Percentiles rank a stretch among this genome's conserved stretches.
phyloP scores from a whole-genome alignment of 2,797 vertebrate species.

The Acipenser transmontanus region DNA sequence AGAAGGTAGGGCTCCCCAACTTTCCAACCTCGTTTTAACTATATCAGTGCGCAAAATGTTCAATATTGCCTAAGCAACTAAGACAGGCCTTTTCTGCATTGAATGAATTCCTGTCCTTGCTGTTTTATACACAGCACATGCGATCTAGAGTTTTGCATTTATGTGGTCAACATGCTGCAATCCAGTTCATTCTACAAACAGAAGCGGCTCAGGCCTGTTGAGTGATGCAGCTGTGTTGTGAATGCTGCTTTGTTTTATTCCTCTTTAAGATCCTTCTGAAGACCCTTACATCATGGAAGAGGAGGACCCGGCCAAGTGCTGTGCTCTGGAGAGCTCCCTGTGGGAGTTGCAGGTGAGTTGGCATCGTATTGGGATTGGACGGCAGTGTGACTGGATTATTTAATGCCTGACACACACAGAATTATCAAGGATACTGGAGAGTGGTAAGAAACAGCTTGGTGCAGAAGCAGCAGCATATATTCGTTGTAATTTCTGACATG shows the following conservation, averaged over 20 bases:
- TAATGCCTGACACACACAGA: neutral
- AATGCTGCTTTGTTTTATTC: constrained; percentile 1
- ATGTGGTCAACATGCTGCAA: neutral
- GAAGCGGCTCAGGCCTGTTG: neutral
- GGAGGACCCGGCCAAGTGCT: constrained; percentile 70
- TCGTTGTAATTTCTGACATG: neutral
- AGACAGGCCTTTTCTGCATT: neutral
- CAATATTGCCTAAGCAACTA: no score
- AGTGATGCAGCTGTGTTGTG: neutral
- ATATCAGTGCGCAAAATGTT: no score
- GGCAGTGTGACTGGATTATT: neutral
- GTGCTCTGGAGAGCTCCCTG: constrained; percentile 84
- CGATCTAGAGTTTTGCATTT: neutral
- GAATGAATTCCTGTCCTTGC: neutral
- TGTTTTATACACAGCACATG: neutral
- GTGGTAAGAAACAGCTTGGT: neutral
- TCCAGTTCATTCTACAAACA: neutral
- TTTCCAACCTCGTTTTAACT: no score
- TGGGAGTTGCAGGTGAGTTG: constrained; percentile 86
- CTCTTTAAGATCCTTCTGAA: constrained; percentile 42
- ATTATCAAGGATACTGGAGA: neutral
- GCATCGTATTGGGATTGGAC: neutral
- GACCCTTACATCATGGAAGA: constrained; percentile 80
- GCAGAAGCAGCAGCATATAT: neutral
- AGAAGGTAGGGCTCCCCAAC: constrained; percentile 29